These are phyloP conservation scores for Nicator chloris DNA, from an alignment of 2,113 vertebrate genomes.

Conservation along the genomic window DNA sequence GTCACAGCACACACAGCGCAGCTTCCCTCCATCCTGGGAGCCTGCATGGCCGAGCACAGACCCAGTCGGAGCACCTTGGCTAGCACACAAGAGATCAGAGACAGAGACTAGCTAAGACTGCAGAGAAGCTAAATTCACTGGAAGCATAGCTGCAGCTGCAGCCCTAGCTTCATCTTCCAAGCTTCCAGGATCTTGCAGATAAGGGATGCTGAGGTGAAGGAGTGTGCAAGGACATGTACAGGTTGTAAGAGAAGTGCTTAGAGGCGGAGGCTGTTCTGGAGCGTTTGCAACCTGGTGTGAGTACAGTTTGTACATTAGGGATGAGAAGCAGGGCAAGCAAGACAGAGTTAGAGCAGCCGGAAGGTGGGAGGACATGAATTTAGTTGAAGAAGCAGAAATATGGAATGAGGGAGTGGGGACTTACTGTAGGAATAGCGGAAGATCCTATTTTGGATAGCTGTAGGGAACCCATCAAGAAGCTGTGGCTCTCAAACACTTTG, in stretches of 20 bases:
- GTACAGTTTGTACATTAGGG: not conserved
- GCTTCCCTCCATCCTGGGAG: not conserved
- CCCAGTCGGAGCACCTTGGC: not conserved
- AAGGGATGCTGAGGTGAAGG: not conserved
- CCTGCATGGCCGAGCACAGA: fast-evolving
- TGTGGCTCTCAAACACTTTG: not conserved
- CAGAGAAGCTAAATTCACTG: not conserved
- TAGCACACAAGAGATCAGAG: not conserved
- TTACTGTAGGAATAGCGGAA: not conserved
- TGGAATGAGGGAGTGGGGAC: not conserved
- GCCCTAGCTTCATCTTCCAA: not conserved
- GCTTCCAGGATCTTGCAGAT: not conserved
- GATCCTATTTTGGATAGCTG: not conserved
- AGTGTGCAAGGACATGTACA: not conserved
- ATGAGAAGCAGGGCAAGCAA: not conserved
- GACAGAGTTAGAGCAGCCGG: not conserved
- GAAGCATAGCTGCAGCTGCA: not conserved
- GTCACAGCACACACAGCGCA: fast-evolving
- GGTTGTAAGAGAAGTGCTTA: not conserved
- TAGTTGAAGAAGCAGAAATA: not conserved
- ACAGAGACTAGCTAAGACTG: not conserved
- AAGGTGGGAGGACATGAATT: conserved; percentile 11
- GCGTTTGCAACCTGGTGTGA: not conserved
- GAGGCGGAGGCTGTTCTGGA: not conserved
- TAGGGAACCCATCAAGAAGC: not conserved